These are phyloP conservation scores for Hucho hucho DNA, from an alignment of 2,113 vertebrate species.

Conservation along the genomic window DNA sequence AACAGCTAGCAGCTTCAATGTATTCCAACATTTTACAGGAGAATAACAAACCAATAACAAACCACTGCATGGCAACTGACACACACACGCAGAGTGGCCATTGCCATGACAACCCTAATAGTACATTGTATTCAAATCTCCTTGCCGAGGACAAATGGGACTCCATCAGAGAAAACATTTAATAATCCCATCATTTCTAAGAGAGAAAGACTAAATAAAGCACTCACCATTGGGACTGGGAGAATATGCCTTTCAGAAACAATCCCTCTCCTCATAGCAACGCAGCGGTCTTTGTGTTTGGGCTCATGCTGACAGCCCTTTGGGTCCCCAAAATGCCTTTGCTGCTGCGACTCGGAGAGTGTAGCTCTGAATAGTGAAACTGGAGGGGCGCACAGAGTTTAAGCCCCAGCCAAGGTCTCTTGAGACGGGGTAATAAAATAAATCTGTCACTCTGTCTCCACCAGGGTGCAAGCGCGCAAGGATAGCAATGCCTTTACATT, in stretches of 20 bases:
- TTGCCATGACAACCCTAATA: conserved; percentile 71
- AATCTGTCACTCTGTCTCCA: conserved; percentile 51
- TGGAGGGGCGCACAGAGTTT: conserved; percentile 13
- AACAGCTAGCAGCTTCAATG: conserved; percentile 2
- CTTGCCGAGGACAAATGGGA: conserved; percentile 50
- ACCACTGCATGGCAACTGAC: conserved; percentile 66
- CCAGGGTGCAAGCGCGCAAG: conserved; percentile 20
- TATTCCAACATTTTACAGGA: conserved; percentile 19
- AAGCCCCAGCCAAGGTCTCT: conserved; percentile 61
- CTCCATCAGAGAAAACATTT: conserved; percentile 3
- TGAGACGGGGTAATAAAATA: conserved; percentile 56
- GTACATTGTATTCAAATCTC: conserved; percentile 62
- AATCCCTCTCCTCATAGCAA: not conserved
- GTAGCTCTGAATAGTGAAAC: conserved; percentile 37
- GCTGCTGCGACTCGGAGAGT: conserved; percentile 6
- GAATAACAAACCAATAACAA: conserved; percentile 43
- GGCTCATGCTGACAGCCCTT: conserved; percentile 24
- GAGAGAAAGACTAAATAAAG: conserved; percentile 22
- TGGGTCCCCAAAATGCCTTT: conserved; percentile 17
- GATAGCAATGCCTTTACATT: conserved; percentile 62
- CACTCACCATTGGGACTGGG: conserved; percentile 9
- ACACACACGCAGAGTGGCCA: conserved; percentile 50
- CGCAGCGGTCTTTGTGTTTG: conserved; percentile 25
- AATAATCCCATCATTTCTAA: not conserved
- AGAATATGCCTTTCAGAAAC: not conserved